Percentiles rank a stretch among this genome's conserved stretches.
Conservation (phyloP, 2,888 invertebrate genomes). For the Megalurothrips usitatus region DNA sequence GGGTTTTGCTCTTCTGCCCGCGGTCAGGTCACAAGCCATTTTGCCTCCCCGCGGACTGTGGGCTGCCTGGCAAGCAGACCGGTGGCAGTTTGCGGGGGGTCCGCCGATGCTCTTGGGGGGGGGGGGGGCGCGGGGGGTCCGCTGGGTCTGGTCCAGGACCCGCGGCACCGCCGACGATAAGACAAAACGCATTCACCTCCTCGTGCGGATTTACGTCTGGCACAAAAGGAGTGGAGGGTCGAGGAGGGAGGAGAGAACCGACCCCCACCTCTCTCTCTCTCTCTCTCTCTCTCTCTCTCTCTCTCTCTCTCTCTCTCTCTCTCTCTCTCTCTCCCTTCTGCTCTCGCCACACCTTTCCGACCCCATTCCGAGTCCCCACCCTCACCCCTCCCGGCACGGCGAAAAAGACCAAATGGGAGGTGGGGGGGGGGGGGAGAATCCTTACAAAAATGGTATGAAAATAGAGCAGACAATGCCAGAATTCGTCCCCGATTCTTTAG, state of each 20-base stretch:
- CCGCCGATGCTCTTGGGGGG: too few relatives aligned
- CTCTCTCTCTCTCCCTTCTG: not conserved
- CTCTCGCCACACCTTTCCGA: not conserved
- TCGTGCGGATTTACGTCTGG: too few relatives aligned
- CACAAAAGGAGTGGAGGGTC: not conserved
- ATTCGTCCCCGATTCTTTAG: not conserved
- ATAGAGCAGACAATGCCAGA: conserved; percentile 5
- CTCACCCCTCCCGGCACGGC: not conserved
- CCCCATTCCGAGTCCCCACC: not conserved
- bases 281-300: not conserved
- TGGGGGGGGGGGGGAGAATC: not conserved
- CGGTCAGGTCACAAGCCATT: too few relatives aligned
- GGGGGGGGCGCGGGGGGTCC: too few relatives aligned
- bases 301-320: conserved; percentile 1
- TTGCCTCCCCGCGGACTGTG: too few relatives aligned
- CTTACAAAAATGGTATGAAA: not conserved
- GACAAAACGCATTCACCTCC: too few relatives aligned
- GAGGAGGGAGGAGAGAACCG: not conserved
- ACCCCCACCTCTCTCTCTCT: not conserved
- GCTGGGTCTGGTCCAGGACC: too few relatives aligned
- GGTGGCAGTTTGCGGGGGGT: too few relatives aligned
- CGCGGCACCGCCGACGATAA: too few relatives aligned
- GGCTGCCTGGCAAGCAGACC: too few relatives aligned
- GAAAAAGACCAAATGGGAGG: not conserved
- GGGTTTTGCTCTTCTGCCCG: too few relatives aligned